phyloP scores from a whole-genome alignment of 2,888 invertebrate genomes.

The Phaedon cochleariae region DNA sequence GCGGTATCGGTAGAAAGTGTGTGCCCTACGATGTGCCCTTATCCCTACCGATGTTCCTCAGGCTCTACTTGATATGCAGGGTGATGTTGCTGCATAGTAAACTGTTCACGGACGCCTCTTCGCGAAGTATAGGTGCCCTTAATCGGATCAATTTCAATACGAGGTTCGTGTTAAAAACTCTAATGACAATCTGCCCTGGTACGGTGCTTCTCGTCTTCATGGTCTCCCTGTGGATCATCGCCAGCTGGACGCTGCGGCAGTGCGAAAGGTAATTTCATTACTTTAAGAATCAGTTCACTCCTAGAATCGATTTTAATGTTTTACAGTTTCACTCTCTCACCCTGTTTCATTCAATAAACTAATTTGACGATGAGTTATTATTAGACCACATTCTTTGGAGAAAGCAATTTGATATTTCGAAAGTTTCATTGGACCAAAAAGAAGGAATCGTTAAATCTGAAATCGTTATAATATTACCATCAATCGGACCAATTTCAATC shows the following conservation, averaged over 20 bases:
- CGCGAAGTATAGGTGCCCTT: constrained; percentile 95
- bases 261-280: constrained; percentile 87
- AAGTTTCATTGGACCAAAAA: no score
- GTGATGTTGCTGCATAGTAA: constrained; percentile 99
- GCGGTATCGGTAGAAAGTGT: constrained; percentile 68
- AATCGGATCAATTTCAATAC: constrained; percentile 99
- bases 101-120: constrained; percentile 99
- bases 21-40: constrained; percentile 97
- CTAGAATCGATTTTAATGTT: no score
- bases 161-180: constrained; percentile 86
- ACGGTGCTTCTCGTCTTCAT: constrained; percentile 98
- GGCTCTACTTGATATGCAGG: constrained; percentile 98
- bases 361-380: no score
- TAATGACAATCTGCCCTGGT: constrained; percentile 99
- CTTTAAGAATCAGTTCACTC: constrained; percentile 44
- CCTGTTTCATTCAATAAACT: no score
- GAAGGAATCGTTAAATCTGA: no score
- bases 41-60: constrained; percentile 99
- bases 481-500: constrained; percentile 98
- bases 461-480: no score
- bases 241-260: constrained; percentile 97
- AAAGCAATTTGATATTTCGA: no score
- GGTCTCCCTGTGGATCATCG: constrained; percentile 99
- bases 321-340: no score
- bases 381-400: no score